Percentiles rank a stretch among this genome's conserved stretches.
Evolutionary conservation across 1,140 invertebrate species (phyloP).

Genomic region (Schlechtendalia chinensis): DNA sequence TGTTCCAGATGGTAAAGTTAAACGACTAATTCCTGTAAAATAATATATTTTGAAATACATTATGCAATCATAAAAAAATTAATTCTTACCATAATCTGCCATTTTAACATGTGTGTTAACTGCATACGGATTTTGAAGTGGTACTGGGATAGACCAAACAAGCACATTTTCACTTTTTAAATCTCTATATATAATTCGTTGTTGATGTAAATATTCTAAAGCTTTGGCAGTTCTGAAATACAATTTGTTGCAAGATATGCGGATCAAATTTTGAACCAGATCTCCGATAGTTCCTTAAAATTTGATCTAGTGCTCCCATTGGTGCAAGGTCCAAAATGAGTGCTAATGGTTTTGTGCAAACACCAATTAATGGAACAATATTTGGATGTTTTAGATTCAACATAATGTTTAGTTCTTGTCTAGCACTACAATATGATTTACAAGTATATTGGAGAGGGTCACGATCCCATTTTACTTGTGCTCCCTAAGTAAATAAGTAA

Average conservation of each 20-base stretch:
- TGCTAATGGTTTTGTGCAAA: constrained; percentile 56
- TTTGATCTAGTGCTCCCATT: constrained; percentile 80
- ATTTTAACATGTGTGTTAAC: constrained; percentile 83
- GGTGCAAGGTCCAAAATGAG: constrained; percentile 89
- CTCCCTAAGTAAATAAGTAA: constrained; percentile 60
- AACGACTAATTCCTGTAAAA: constrained; percentile 74
- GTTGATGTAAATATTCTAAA: constrained; percentile 91
- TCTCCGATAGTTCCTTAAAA: constrained; percentile 77
- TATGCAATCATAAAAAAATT: background rate
- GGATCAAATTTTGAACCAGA: constrained; percentile 78
- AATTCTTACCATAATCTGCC: constrained; percentile 83
- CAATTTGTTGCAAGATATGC: constrained; percentile 68
- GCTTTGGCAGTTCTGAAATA: constrained; percentile 83
- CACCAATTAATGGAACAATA: constrained; percentile 83
- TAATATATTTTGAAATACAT: background rate
- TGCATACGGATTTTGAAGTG: constrained; percentile 62
- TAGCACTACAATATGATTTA: constrained; percentile 89
- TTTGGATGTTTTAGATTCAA: constrained; percentile 81
- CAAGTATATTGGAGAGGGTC: constrained; percentile 88
- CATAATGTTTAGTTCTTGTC: constrained; percentile 91
- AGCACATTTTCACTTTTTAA: constrained; percentile 98
- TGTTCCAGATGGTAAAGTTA: constrained; percentile 83
- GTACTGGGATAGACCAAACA: constrained; percentile 88
- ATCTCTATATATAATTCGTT: constrained; percentile 93
- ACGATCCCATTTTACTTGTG: constrained; percentile 84